Evolutionary conservation across 2,888 invertebrate species (phyloP).

Genomic region (Himalopsyche japonica): DNA sequence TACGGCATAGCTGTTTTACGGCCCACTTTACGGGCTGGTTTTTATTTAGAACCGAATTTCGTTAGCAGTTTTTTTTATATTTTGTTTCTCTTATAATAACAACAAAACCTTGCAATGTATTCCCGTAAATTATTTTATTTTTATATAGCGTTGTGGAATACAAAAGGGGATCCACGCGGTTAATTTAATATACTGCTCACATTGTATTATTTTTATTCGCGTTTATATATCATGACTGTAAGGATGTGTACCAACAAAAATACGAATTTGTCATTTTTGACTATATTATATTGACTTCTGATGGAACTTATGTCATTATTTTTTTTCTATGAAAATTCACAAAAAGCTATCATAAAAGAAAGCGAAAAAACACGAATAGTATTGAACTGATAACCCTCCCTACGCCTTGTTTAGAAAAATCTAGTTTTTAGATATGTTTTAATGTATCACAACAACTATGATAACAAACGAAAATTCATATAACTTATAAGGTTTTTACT

Average conservation of each 20-base stretch:
- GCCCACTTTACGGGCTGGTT: not conserved
- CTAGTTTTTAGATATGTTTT: no score
- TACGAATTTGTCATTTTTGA: not conserved
- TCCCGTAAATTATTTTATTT: not conserved
- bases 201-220: not conserved
- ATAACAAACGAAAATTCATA: no score
- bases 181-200: not conserved
- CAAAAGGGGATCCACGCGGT: not conserved
- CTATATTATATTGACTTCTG: no score
- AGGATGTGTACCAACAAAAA: not conserved
- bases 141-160: not conserved
- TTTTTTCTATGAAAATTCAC: no score
- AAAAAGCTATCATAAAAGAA: no score
- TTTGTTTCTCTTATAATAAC: not conserved
- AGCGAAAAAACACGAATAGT: no score
- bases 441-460: no score
- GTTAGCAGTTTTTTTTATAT: not conserved
- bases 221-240: not conserved
- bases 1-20: not conserved
- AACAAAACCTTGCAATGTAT: not conserved
- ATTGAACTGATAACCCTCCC: no score
- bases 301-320: no score
- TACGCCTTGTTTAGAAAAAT: no score
- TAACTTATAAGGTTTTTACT: no score
- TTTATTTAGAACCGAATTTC: not conserved